These are phyloP conservation scores for Drepanosiphum platanoidis DNA, from an alignment of 2,888 invertebrate species.

Conservation along the genomic window DNA sequence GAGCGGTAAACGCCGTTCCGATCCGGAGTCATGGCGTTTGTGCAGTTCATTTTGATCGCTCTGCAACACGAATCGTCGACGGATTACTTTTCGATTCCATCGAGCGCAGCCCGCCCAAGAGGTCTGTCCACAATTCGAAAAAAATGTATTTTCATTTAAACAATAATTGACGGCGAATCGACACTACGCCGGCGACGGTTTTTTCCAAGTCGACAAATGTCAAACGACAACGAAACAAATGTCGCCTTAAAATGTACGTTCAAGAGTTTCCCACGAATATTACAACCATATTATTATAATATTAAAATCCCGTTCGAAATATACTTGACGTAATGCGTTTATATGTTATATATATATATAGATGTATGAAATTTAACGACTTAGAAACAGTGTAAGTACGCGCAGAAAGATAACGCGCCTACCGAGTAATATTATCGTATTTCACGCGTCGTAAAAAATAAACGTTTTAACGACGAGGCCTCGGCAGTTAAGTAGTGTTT, in stretches of 20 bases:
- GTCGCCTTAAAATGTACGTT: background rate
- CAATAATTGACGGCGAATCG: too few species aligned
- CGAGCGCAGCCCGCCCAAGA: background rate
- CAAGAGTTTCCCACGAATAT: too few species aligned
- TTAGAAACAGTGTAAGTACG: background rate
- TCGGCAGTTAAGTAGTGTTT: background rate
- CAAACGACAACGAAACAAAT: background rate
- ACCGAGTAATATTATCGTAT: background rate
- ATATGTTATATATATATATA: too few species aligned
- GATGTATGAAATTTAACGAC: too few species aligned
- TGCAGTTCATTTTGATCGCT: conserved; percentile 59
- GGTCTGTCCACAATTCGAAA: background rate
- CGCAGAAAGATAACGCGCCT: background rate
- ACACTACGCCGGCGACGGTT: too few species aligned
- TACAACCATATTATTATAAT: too few species aligned
- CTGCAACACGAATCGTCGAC: conserved; percentile 69
- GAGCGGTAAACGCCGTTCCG: conserved; percentile 1
- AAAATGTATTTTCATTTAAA: background rate
- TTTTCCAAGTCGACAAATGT: too few species aligned
- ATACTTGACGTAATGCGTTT: too few species aligned
- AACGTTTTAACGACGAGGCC: background rate
- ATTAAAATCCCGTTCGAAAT: too few species aligned
- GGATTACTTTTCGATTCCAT: background rate
- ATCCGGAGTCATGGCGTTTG: conserved; percentile 24
- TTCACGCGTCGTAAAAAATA: background rate